Evolutionary conservation across 2,113 vertebrate genomes (phyloP), one percentile per base, ranked within the genome.

Genomic region (Garra rufa): DNA sequence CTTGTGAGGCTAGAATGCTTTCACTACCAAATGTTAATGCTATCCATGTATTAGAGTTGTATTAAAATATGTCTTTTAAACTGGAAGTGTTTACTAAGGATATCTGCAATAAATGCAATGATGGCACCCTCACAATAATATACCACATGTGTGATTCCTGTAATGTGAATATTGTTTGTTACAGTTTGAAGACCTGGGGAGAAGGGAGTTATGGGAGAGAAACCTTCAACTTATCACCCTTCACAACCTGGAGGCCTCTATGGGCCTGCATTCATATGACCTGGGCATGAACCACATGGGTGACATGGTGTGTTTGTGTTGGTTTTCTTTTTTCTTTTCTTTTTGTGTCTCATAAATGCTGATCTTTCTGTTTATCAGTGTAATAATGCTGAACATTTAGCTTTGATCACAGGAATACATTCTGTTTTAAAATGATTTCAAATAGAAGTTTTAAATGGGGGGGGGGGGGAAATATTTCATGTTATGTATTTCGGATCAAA

Each of bases 281-380:
- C 89, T 98, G 57, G 89, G 87, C 38, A 97, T 98, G 96, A 99
- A 98, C 93, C 92, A 96, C 91, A 89, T 98, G 88, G 96, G 89
- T 59, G 97, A 98, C 90, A 87, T 96, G 93, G 94, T 95, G 86
- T 50, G 26, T 14, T 24, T 65, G 9, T 30, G 38, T 41, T 41
- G 3, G 38, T 41, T 41, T 41, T 41, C 3, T 41, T 41, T 41
- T 41, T 41, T 41, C 6, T 41, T 41, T 41, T 3, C 6, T 41
- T 34, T 34, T 34, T 34, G 34, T 34, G 3, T 34, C 34, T 4
- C 3, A 34, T 34, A 34, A 34, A 34, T 34, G 34, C 34, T 34
- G 34, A 34, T 34, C 34, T 34, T 34, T 34, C 34, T 34, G 5
- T 34, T 34, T 0, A 34, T 34, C 34, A 34, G 4, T 3, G 34